Base-by-base conservation (phyloP, 2,797 vertebrate genomes). In the Cynodonichthys magdalenae region DNA sequence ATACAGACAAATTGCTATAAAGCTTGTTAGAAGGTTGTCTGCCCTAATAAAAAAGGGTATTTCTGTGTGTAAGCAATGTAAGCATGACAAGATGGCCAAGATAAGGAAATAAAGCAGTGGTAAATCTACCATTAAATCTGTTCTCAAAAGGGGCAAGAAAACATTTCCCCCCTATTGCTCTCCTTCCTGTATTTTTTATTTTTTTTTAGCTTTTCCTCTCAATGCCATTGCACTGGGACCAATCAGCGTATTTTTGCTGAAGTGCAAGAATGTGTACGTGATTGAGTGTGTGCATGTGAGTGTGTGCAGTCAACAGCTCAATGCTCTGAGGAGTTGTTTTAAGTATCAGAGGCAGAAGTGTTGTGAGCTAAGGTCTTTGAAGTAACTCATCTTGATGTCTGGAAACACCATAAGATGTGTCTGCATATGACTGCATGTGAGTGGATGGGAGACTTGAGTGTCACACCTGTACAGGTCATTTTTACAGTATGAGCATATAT, bases 221-320 rank as follows among this genome's bases (percentile, higher is more conserved):
- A 77, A 15, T 83, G 76, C 72, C 28, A 82, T 79, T 82, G 71
- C 86, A 76, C 69, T 81, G 81, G 88, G 87, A 88, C 85, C 81
- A 89, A 89, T 89, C 88, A 89, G 75, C 65, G 49, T 54, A 60
- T 82, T 83, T 86, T 81, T 89, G 84, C 84, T 83, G 85, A 86
- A 59, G 68, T 81, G 70, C 59, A 77, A 49, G 49, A 74, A 48
- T 53, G 54, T 69, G 41, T 79, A 24, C 61, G 59, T 61, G 15
- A 57, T 14, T 64, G 63, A 55, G 15, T 54, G 53, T 59, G 66
- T 62, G 62, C 53, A 27, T 11, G 14, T 44, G 17, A 27, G 47
- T 57, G 47, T 66, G 69, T 71, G 59, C 59, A 51, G 60, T 69
- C 68, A 63, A 79, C 53, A 80, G 47, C 60, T 42, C 51, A 60